These are phyloP conservation scores for Drosophila micromelanica DNA, from an alignment of 1,140 invertebrate species.

Conservation along the genomic window DNA sequence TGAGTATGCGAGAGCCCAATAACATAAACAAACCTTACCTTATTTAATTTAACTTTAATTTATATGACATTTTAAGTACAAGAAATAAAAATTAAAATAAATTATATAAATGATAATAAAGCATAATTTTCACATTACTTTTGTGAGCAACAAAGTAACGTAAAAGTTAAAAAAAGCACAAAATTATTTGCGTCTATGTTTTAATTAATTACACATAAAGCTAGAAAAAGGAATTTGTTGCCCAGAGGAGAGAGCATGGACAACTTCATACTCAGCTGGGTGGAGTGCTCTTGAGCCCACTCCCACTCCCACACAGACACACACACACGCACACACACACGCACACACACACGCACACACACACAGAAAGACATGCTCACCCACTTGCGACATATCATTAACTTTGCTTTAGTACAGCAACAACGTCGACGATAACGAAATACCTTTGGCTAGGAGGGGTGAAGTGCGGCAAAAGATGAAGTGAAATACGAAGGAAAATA, in stretches of 20 bases:
- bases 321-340: not conserved
- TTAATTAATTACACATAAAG: conserved; percentile 65
- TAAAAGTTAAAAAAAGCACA: conserved; percentile 20
- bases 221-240: not conserved
- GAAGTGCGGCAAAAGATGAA: conserved; percentile 46
- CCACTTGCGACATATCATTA: conserved; percentile 75
- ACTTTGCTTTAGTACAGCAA: conserved; percentile 68
- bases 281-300: conserved; percentile 37
- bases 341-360: conserved; percentile 4
- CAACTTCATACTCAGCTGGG: conserved; percentile 23
- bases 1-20: too few species aligned
- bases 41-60: too few species aligned
- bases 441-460: conserved; percentile 5
- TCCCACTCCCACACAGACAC: conserved; percentile 1
- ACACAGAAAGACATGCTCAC: conserved; percentile 28
- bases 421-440: conserved; percentile 27
- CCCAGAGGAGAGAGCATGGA: not conserved
- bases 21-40: too few species aligned
- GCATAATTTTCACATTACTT: conserved; percentile 4
- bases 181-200: conserved; percentile 57
- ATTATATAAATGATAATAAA: conserved; percentile 14
- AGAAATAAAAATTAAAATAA: conserved; percentile 31
- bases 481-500: conserved; percentile 66
- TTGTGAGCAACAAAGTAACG: conserved; percentile 31
- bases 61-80: not conserved